These are phyloP conservation scores for Sakesphorus luctuosus DNA, from an alignment of 2,113 vertebrate species.

Conservation along the genomic window DNA sequence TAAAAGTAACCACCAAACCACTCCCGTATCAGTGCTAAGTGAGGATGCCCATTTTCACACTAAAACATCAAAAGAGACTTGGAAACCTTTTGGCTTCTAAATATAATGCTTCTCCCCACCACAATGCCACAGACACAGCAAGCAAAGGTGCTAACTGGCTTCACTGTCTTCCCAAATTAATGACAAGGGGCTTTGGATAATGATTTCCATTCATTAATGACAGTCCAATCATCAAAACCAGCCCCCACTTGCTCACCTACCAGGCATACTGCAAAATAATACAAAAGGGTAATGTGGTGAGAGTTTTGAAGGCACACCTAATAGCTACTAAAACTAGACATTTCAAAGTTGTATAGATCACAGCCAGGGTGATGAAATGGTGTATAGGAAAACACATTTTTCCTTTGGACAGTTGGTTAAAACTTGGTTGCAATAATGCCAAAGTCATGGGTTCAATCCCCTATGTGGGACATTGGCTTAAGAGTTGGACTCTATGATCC, in stretches of 20 bases:
- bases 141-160: not conserved
- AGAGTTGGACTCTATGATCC: no score
- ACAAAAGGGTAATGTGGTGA: not conserved
- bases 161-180: not conserved
- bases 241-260: not conserved
- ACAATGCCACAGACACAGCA: not conserved
- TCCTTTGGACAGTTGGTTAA: not conserved
- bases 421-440: no score
- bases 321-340: not conserved
- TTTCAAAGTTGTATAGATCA: not conserved
- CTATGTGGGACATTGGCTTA: no score
- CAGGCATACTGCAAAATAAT: not conserved
- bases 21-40: not conserved
- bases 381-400: not conserved
- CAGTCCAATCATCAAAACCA: not conserved
- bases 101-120: not conserved
- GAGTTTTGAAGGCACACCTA: not conserved
- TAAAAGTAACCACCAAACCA: not conserved
- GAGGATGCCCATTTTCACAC: not conserved
- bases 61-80: not conserved
- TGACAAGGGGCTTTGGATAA: not conserved
- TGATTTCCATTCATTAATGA: not conserved
- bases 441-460: no score
- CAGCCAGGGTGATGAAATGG: not conserved
- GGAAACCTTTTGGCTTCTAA: not conserved